Evolutionary conservation across 2,113 vertebrate genomes (phyloP), one percentile per base, ranked within the genome.

Genomic region (Danionella cerebrum): DNA sequence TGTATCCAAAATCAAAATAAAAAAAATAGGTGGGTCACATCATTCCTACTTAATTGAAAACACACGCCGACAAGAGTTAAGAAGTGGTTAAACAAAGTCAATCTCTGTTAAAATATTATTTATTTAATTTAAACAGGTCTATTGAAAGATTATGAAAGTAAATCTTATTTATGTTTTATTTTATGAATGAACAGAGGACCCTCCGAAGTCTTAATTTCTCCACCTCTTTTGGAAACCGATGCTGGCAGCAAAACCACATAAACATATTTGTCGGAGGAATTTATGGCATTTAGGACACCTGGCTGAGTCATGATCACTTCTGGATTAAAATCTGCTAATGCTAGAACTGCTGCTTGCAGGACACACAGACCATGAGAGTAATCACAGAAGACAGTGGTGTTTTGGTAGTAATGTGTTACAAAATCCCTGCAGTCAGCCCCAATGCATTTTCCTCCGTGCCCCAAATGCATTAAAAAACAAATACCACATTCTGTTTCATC

Each of bases 241-340:
- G 71, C 68, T 82, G 84, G 87, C 85, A 84, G 83, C 73, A 57
- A 72, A 79, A 76, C 76, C 74, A 77, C 25, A 45, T 59, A 65
- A 72, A 80, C 58, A 76, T 74, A 84, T 87, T 79, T 84, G 84
- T 85, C 83, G 67, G 35, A 59, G 77, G 79, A 75, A 80, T 83
- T 83, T 83, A 83, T 79, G 57, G 76, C 78, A 76, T 85, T 86
- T 79, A 78, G 74, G 69, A 72, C 77, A 83, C 79, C 65, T 52
- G 65, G 78, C 82, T 77, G 55, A 69, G 67, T 71, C 71, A 69
- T 82, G 76, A 83, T 81, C 24, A 67, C 70, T 62, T 57, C 65
- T 57, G 70, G 74, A 82, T 84, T 64, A 80, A 72, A 48, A 60
- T 44, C 69, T 54, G 72, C 72, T 72, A 63, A 72, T 50, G 79